Conservation (phyloP, 2,888 invertebrate genomes). For the Dichetophora obliterata region DNA sequence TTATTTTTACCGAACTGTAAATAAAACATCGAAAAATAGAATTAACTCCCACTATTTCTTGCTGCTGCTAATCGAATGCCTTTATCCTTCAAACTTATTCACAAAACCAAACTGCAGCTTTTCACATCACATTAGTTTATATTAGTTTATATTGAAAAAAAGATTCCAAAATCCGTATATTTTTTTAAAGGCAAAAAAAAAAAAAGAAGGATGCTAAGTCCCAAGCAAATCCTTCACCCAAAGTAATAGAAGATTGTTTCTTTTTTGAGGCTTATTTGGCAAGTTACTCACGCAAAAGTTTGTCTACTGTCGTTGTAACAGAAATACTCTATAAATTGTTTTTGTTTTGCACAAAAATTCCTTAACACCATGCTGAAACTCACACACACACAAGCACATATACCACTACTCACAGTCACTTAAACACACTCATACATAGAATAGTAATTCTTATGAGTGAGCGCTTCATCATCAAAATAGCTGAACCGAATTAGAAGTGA, state of each 20-base stretch:
- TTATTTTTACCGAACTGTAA: too few relatives aligned
- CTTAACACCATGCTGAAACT: not conserved
- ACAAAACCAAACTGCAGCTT: too few relatives aligned
- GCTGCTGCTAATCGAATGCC: too few relatives aligned
- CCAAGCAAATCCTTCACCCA: not conserved
- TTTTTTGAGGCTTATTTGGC: too few relatives aligned
- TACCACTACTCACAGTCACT: not conserved
- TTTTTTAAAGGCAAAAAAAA: not conserved
- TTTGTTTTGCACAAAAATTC: not conserved
- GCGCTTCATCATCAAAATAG: conserved; percentile 8
- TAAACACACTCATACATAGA: not conserved
- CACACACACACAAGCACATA: not conserved
- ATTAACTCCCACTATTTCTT: too few relatives aligned
- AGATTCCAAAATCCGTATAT: too few relatives aligned
- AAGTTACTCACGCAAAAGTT: not conserved
- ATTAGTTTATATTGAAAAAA: too few relatives aligned
- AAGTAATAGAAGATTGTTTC: not conserved
- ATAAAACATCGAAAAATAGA: too few relatives aligned
- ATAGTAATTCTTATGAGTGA: not conserved
- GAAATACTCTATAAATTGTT: not conserved
- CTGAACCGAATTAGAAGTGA: conserved; percentile 19
- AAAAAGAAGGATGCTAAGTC: not conserved
- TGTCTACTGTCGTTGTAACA: not conserved
- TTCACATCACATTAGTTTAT: too few relatives aligned
- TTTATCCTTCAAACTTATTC: too few relatives aligned